Percentiles rank a stretch among this genome's conserved stretches.
Conservation (phyloP, 2,797 vertebrate genomes). For the Lagodon rhomboides region DNA sequence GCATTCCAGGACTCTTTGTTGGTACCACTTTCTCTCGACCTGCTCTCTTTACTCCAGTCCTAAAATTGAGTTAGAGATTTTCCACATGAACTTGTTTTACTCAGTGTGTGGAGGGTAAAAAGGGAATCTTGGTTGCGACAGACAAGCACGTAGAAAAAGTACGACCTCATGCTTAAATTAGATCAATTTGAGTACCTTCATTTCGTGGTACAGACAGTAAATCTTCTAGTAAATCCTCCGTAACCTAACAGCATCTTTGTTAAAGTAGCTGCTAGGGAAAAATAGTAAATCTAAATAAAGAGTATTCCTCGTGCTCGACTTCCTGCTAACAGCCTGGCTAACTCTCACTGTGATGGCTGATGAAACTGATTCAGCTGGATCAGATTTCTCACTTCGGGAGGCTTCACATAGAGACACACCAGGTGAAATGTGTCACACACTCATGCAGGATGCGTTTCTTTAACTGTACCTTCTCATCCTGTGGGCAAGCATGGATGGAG, state of each 20-base stretch:
- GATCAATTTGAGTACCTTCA: background rate
- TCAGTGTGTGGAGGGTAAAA: background rate
- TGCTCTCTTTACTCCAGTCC: background rate
- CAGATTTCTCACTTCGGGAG: background rate
- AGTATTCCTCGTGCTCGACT: no score
- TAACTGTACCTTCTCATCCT: conserved; percentile 98
- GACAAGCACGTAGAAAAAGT: no score
- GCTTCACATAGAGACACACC: conserved; percentile 13
- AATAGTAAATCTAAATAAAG: background rate
- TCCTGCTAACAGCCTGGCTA: no score
- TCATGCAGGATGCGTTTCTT: conserved; percentile 49
- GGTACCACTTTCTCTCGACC: background rate
- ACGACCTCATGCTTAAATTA: background rate
- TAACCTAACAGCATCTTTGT: background rate
- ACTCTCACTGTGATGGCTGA: background rate
- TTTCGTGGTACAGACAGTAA: background rate
- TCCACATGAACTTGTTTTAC: background rate
- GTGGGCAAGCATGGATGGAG: conserved; percentile 83
- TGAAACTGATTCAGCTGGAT: background rate
- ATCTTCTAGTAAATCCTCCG: background rate
- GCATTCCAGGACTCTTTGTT: background rate
- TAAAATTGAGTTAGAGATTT: background rate
- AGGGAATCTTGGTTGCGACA: background rate
- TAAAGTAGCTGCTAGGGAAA: background rate
- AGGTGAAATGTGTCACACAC: conserved; percentile 12